These are phyloP conservation scores for Malurus cyaneus DNA, from an alignment of 2,113 vertebrate species.

Conservation along the genomic window DNA sequence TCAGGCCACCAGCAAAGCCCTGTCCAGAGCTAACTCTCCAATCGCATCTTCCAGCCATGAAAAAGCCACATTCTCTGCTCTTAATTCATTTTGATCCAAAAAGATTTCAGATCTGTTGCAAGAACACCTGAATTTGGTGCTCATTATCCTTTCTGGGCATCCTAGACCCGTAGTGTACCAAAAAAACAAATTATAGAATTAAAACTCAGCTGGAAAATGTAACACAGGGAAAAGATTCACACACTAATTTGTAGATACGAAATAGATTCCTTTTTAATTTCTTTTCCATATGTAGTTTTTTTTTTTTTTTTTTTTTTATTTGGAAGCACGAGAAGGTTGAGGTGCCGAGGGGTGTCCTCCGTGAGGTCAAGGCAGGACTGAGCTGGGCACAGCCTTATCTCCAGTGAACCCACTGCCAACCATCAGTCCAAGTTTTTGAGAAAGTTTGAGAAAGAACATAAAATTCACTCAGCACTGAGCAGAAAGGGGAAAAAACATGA, in stretches of 20 bases:
- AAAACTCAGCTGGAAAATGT: neutral
- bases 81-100: neutral
- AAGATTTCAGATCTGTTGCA: neutral
- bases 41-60: neutral
- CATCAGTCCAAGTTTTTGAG: accelerated
- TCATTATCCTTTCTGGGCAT: neutral
- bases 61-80: neutral
- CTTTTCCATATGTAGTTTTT: accelerated
- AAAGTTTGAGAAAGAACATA: neutral
- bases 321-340: neutral
- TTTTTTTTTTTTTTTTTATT: too few relatives aligned
- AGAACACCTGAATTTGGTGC: neutral
- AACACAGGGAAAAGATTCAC: neutral
- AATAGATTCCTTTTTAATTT: neutral
- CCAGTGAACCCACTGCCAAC: neutral
- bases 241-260: neutral
- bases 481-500: neutral
- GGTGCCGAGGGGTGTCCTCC: neutral
- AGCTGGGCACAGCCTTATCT: neutral
- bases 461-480: neutral
- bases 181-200: neutral
- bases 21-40: neutral
- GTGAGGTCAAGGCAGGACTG: neutral
- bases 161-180: accelerated
- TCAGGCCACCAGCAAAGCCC: neutral